Percentiles rank a stretch among this genome's conserved stretches.
These are phyloP conservation scores for Lasioglossum albipes DNA, from an alignment of 1,140 invertebrate species.

Conservation along the genomic window DNA sequence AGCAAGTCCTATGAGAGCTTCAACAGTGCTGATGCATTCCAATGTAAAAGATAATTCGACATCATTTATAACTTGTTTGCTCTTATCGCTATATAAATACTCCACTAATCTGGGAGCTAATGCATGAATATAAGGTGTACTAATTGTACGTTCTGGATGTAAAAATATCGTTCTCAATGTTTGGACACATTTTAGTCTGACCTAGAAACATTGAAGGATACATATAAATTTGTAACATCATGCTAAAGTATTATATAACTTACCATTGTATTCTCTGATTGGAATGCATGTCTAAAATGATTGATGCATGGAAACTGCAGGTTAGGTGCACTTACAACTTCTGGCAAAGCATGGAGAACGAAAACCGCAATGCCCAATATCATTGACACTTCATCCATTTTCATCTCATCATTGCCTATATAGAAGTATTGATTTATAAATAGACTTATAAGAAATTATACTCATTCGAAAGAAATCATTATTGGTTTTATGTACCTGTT, in stretches of 20 bases:
- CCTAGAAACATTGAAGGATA: conserved; percentile 77
- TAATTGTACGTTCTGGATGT: conserved; percentile 85
- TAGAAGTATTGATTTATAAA: neutral
- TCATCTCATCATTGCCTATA: conserved; percentile 86
- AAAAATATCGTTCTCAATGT: conserved; percentile 88
- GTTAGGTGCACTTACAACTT: conserved; percentile 88
- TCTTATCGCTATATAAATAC: conserved; percentile 84
- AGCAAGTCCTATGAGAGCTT: conserved; percentile 87
- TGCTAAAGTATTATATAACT: conserved; percentile 57
- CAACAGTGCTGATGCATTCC: conserved; percentile 86
- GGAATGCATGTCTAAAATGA: conserved; percentile 93
- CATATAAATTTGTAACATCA: conserved; percentile 14
- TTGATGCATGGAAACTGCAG: conserved; percentile 96
- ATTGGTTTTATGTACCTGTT: conserved; percentile 81
- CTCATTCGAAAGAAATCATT: neutral
- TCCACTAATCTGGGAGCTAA: conserved; percentile 88
- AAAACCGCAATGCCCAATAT: conserved; percentile 93
- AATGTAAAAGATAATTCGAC: conserved; percentile 84
- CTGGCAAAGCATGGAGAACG: conserved; percentile 88
- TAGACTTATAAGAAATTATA: neutral
- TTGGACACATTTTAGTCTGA: conserved; percentile 89
- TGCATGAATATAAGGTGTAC: conserved; percentile 90
- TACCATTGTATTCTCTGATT: conserved; percentile 87
- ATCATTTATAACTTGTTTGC: conserved; percentile 82
- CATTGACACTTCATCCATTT: conserved; percentile 91